phyloP scores from a whole-genome alignment of 2,797 vertebrate species.

The Schizopygopsis pylzovi region DNA sequence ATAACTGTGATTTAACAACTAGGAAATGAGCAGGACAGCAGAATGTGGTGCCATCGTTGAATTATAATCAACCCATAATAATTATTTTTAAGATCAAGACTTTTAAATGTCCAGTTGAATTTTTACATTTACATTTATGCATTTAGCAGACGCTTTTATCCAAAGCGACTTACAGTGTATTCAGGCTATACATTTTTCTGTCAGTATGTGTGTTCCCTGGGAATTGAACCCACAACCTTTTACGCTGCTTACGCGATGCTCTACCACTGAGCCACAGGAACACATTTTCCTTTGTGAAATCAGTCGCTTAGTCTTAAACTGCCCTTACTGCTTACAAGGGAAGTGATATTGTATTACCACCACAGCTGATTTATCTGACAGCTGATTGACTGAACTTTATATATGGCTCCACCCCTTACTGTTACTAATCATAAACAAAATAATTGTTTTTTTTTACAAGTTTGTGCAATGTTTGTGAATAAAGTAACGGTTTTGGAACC shows the following conservation, averaged over 20 bases:
- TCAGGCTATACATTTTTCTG: no score
- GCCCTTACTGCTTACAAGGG: background rate
- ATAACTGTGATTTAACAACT: background rate
- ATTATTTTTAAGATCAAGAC: background rate
- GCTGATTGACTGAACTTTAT: no score
- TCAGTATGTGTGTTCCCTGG: no score
- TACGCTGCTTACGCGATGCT: no score
- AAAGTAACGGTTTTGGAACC: no score
- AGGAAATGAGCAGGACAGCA: background rate
- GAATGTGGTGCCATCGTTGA: background rate
- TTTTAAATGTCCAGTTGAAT: background rate
- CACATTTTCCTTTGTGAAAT: background rate
- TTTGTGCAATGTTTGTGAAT: no score
- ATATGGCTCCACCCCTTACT: background rate
- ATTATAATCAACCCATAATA: background rate
- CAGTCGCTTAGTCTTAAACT: background rate
- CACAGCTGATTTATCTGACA: background rate
- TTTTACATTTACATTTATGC: background rate
- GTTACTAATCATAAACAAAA: background rate
- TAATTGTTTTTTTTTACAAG: no score
- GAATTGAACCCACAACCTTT: no score
- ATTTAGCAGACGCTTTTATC: no score
- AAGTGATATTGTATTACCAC: background rate
- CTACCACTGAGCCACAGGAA: no score
- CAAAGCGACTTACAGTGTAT: no score